These are phyloP conservation scores for Sitobion miscanthi DNA, from an alignment of 1,140 invertebrate species.

Conservation along the genomic window DNA sequence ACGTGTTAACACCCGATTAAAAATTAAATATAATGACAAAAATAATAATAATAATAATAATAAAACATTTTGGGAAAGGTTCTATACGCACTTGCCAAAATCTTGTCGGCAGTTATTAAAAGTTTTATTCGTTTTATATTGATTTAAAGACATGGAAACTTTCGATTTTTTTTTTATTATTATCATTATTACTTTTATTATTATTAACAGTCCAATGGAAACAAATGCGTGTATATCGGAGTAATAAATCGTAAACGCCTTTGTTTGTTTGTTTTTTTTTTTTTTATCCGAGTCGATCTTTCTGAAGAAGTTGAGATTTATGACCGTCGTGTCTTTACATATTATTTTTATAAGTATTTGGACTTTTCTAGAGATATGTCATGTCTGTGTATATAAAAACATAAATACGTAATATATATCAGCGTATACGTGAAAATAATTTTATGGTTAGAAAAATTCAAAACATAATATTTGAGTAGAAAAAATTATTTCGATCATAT, in stretches of 20 bases:
- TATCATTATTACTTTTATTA: neutral
- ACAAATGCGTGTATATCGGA: neutral
- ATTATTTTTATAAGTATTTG: neutral
- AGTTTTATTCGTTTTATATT: neutral
- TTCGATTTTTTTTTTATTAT: neutral
- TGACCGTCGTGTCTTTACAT: neutral
- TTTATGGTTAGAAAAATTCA: neutral
- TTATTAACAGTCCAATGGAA: neutral
- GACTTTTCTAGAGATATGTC: neutral
- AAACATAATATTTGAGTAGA: neutral
- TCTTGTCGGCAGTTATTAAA: neutral
- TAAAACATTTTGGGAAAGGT: neutral
- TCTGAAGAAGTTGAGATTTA: neutral
- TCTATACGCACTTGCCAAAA: neutral
- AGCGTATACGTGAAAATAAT: too few species aligned
- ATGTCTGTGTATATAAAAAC: neutral
- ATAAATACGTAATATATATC: neutral
- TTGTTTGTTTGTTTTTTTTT: neutral
- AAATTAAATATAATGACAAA: neutral
- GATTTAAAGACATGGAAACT: neutral
- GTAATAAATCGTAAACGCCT: neutral
- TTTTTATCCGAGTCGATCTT: neutral
- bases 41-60: neutral
- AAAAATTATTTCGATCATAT: neutral
- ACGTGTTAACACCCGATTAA: neutral